Evolutionary conservation across 2,797 vertebrate species (phyloP), one percentile per base, ranked within the genome.

Genomic region (Etheostoma nigrum): DNA sequence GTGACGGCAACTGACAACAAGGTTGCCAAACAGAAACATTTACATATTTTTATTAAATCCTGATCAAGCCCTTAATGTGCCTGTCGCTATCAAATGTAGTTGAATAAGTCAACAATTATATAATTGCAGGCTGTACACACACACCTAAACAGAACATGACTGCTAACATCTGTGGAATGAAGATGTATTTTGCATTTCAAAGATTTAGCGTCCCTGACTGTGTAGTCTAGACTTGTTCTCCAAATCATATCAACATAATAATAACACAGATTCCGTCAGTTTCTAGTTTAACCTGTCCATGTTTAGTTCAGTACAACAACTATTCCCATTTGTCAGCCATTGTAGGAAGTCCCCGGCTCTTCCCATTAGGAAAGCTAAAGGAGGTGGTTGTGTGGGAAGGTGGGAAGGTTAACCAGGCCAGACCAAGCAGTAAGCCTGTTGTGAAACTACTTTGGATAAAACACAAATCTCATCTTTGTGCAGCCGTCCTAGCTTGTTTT

Each of bases 1-100:
- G 51, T 51, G 33, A 66, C 52, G 72, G 63, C 23, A 66, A 40
- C 74, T 48, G 69, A 63, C 33, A 36, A 44, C 47, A 59, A n/a
- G 11, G 30, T 51, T 58, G 64, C 47, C 47, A 49, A 14, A 62
- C 4, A 65, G 16, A 63, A 15, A 53, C 14, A 33, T 54, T 63
- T 58, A 42, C 7, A 48, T 55, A 18, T 16, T n/a, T 51, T 6
- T 16, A 18, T 14, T 55, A 55, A 55, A 47, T 16, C 52, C 25
- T 16, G 10, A 6, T 42, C n/a, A 9, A 64, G 21, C 5, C 44
- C 10, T 21, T 21, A 11, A 57, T 40, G 54, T 60, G 47, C 57
- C 13, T 5, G 10, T 27, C 11, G 14, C 27, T 16, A 16, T 48
- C 30, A 36, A 33, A 10, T 2, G 2, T 14, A 18, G 0, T n/a